These are phyloP conservation scores for Heteronetta atricapilla DNA, from an alignment of 2,113 vertebrate species.

Conservation along the genomic window DNA sequence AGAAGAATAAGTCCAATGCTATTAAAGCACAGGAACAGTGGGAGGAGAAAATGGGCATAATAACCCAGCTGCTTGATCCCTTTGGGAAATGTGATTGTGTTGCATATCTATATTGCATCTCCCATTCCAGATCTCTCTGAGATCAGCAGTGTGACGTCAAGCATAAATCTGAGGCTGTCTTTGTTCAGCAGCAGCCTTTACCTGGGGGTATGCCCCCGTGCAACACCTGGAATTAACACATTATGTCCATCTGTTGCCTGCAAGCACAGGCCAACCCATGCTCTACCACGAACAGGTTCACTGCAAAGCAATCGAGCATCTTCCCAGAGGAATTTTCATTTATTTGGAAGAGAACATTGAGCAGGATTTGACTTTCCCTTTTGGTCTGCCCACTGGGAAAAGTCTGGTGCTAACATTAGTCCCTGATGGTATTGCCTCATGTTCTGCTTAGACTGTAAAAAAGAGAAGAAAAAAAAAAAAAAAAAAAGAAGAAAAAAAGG, in stretches of 20 bases:
- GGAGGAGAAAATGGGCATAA: not conserved
- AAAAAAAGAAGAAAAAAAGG: not conserved
- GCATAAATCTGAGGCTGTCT: too few relatives aligned
- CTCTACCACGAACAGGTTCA: accelerated
- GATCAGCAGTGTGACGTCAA: too few relatives aligned
- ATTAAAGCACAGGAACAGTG: not conserved
- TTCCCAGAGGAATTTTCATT: not conserved
- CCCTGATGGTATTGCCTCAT: not conserved
- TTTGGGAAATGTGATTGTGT: not conserved
- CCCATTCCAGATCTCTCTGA: too few relatives aligned
- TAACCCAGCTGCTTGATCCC: not conserved
- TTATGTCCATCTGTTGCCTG: not conserved
- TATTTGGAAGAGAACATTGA: not conserved
- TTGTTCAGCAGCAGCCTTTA: not conserved
- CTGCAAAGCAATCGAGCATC: not conserved
- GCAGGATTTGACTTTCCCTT: not conserved
- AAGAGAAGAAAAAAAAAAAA: not conserved
- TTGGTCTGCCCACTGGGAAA: not conserved
- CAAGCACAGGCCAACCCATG: accelerated
- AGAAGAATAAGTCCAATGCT: not conserved
- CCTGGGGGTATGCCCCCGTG: not conserved
- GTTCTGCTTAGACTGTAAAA: not conserved
- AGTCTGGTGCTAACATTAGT: not conserved
- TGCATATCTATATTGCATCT: not conserved
- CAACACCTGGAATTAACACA: not conserved